These are phyloP conservation scores for Macropis europaea DNA, from an alignment of 2,888 invertebrate genomes.

Conservation along the genomic window DNA sequence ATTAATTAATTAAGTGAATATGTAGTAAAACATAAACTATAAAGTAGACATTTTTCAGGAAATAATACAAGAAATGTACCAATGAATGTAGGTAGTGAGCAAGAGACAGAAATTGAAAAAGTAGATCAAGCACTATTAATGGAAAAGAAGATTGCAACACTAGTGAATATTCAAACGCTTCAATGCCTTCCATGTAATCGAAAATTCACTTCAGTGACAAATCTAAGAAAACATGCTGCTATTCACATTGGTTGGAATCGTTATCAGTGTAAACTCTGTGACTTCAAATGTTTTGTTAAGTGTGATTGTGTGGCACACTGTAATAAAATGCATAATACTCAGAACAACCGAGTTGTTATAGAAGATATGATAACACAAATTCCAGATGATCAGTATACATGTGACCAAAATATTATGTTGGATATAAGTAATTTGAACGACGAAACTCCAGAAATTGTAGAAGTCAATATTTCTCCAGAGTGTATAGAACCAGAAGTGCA, in stretches of 20 bases:
- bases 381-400: slow-evolving; percentile 38
- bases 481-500: neutral
- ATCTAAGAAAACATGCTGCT: slow-evolving; percentile 84
- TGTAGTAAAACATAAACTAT: neutral
- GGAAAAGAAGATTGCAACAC: slow-evolving; percentile 57
- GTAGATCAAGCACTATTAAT: slow-evolving; percentile 30
- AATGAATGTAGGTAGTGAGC: neutral
- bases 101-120: neutral
- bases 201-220: slow-evolving; percentile 80
- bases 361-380: slow-evolving; percentile 62
- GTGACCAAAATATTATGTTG: slow-evolving; percentile 26
- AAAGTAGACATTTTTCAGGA: neutral
- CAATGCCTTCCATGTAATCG: slow-evolving; percentile 82
- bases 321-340: slow-evolving; percentile 83
- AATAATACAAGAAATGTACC: neutral
- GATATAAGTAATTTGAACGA: slow-evolving; percentile 13
- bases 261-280: slow-evolving; percentile 88
- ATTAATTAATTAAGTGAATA: neutral
- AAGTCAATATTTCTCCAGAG: slow-evolving; percentile 3
- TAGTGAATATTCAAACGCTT: slow-evolving; percentile 67
- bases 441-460: neutral
- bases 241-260: slow-evolving; percentile 87
- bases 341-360: slow-evolving; percentile 68
- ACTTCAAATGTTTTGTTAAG: slow-evolving; percentile 85
- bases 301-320: slow-evolving; percentile 85